Percentiles rank a stretch among this genome's conserved stretches.
Conservation (phyloP, 2,113 vertebrate species). For the Channa maculata region DNA sequence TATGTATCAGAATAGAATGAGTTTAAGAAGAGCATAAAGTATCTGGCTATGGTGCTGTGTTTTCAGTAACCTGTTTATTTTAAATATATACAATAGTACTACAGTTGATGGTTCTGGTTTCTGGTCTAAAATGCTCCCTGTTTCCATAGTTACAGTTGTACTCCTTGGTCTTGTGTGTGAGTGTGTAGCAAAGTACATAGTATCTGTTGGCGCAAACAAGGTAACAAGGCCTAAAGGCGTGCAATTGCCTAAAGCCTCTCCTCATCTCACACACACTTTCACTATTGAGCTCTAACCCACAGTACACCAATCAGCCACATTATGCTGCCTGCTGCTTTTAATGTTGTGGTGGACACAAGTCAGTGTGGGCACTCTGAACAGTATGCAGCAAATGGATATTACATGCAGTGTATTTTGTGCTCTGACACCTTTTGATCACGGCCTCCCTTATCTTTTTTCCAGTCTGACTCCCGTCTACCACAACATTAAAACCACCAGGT, state of each 20-base stretch:
- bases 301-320: no score
- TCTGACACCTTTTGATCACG: no score
- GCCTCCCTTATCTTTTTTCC: no score
- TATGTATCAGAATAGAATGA: not conserved
- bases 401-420: no score
- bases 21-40: not conserved
- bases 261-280: conserved; percentile 66
- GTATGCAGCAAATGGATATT: no score
- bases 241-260: conserved; percentile 60
- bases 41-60: not conserved
- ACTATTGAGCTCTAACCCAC: conserved; percentile 50
- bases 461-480: no score
- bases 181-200: conserved; percentile 11
- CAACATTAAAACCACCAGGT: no score
- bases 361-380: no score
- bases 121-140: conserved; percentile 19
- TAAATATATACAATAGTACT: conserved; percentile 5
- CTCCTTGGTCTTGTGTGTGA: conserved; percentile 16
- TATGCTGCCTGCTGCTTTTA: no score
- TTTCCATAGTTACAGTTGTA: conserved; percentile 57
- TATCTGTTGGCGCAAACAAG: conserved; percentile 77
- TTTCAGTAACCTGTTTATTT: not conserved
- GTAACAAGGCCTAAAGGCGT: conserved; percentile 74
- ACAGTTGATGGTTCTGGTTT: conserved; percentile 21
- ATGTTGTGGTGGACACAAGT: no score